A percentile compares a stretch with the other conserved stretches of the same genome.
These are phyloP conservation scores for Mylabris phalerata DNA, from an alignment of 1,140 invertebrate genomes.

Conservation along the genomic window DNA sequence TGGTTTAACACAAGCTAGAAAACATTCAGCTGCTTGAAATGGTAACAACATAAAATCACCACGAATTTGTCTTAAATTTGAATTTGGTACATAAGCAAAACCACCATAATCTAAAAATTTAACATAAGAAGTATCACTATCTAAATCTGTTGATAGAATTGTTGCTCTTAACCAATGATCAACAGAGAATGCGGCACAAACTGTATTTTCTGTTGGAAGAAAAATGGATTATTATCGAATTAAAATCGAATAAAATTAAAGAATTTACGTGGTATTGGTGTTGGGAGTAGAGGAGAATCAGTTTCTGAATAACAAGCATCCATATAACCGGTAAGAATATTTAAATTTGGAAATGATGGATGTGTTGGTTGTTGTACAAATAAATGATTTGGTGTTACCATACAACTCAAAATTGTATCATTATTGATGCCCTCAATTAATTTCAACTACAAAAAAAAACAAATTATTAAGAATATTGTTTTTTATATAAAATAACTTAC, in stretches of 20 bases:
- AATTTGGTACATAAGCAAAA: constrained; percentile 68
- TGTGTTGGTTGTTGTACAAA: constrained; percentile 93
- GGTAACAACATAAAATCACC: constrained; percentile 88
- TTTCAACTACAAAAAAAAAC: constrained; percentile 52
- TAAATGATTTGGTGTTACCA: constrained; percentile 77
- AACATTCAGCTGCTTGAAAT: constrained; percentile 93
- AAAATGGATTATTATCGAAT: constrained; percentile 6
- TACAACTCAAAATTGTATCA: constrained; percentile 79
- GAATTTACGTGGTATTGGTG: constrained; percentile 54
- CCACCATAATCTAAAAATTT: constrained; percentile 93
- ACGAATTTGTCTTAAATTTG: constrained; percentile 77
- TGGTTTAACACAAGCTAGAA: constrained; percentile 81
- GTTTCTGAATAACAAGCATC: constrained; percentile 56
- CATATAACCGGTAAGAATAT: constrained; percentile 68
- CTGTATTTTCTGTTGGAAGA: constrained; percentile 60
- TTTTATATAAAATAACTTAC: constrained; percentile 43
- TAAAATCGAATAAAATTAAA: neutral
- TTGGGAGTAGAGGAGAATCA: constrained; percentile 58
- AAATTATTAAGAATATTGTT: neutral
- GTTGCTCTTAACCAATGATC: constrained; percentile 85
- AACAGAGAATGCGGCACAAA: constrained; percentile 78
- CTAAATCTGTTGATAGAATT: constrained; percentile 64
- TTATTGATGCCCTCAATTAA: constrained; percentile 88
- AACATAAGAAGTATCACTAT: constrained; percentile 66
- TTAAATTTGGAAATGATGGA: constrained; percentile 77